Conservation (phyloP, 1,140 invertebrate genomes). For the Zaprionus davidi region DNA sequence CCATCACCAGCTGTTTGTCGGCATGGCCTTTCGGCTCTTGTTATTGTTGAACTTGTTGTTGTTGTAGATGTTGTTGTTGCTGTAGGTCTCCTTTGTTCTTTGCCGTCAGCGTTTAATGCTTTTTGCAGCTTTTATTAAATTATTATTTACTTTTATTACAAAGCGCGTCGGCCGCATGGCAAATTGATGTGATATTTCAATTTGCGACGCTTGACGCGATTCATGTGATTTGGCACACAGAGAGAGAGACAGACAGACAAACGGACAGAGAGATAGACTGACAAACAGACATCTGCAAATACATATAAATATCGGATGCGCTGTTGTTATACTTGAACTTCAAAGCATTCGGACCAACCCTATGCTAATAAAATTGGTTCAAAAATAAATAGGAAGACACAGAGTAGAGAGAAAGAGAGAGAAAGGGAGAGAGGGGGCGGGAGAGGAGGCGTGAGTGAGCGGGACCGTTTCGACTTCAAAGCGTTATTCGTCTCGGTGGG, state of each 20-base stretch:
- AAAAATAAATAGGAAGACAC: conserved; percentile 56
- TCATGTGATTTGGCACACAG: conserved; percentile 30
- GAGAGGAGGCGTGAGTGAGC: conserved; percentile 11
- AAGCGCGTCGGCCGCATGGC: conserved; percentile 76
- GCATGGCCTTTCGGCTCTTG: conserved; percentile 17
- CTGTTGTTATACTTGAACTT: conserved; percentile 72
- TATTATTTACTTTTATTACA: conserved; percentile 82
- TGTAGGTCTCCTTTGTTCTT: conserved; percentile 65
- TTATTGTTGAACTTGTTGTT: conserved; percentile 30
- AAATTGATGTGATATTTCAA: conserved; percentile 82
- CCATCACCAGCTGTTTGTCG: conserved; percentile 62
- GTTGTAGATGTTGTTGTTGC: conserved; percentile 36
- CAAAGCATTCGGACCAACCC: conserved; percentile 65
- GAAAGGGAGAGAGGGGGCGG: neutral
- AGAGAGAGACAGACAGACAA: conserved; percentile 25
- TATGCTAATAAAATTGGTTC: conserved; percentile 78
- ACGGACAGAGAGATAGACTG: neutral
- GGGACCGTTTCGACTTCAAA: conserved; percentile 64
- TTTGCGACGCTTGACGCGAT: conserved; percentile 68
- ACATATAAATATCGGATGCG: conserved; percentile 61
- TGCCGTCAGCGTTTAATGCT: conserved; percentile 77
- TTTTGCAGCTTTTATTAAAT: conserved; percentile 78
- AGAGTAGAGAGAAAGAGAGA: neutral
- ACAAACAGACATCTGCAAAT: conserved; percentile 17
- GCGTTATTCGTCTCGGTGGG: conserved; percentile 40